phyloP scores from a whole-genome alignment of 2,113 vertebrate genomes.

The Oryzias celebensis region DNA sequence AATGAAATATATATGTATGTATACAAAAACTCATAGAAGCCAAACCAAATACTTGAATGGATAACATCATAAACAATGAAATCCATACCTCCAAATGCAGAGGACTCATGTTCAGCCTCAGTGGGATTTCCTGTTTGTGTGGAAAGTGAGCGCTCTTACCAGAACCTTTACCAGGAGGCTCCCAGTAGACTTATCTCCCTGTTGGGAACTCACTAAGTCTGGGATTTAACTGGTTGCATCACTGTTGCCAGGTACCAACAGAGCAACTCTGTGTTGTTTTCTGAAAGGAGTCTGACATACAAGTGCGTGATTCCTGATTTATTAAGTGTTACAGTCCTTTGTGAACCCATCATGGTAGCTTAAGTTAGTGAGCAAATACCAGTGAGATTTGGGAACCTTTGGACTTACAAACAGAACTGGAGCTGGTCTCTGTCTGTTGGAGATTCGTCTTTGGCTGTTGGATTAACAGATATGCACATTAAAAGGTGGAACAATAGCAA shows the following conservation, averaged over 20 bases:
- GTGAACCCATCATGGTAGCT: background rate
- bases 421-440: constrained; percentile 3
- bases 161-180: too few relatives aligned
- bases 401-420: constrained; percentile 65
- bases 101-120: background rate
- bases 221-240: constrained; percentile 12
- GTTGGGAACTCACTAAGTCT: background rate
- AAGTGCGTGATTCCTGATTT: too few relatives aligned
- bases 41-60: background rate
- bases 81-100: background rate
- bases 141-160: background rate
- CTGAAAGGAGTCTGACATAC: background rate
- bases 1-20: background rate
- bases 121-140: background rate
- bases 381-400: constrained; percentile 53
- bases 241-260: constrained; percentile 46
- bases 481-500: background rate
- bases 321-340: background rate
- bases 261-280: background rate
- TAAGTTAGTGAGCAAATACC: constrained; percentile 1
- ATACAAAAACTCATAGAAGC: background rate
- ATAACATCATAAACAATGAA: too few relatives aligned
- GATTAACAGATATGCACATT: constrained; percentile 2
- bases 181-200: constrained; percentile 8
- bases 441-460: constrained; percentile 14